Conservation (phyloP, 1,140 invertebrate genomes). For the Conus ventricosus region DNA sequence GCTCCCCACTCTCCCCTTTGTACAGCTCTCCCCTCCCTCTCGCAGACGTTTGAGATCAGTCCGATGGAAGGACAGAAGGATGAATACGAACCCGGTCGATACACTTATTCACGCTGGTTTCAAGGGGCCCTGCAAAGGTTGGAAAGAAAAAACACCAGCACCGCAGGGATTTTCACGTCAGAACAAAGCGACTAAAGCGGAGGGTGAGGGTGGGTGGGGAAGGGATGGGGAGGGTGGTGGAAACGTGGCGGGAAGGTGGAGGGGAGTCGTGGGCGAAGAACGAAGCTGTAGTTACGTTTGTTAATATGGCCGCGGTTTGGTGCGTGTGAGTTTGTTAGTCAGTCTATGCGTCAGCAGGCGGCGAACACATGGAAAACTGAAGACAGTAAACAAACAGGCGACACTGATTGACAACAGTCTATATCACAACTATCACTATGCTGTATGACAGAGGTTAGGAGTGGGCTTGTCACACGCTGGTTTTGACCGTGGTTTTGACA, state of each 20-base stretch:
- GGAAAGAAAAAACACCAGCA: constrained; percentile 15
- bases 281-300: constrained; percentile 27
- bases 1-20: not conserved
- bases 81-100: constrained; percentile 39
- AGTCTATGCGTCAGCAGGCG: not conserved
- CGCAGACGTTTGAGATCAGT: constrained; percentile 18
- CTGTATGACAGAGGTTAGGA: too few species aligned
- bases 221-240: constrained; percentile 7
- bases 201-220: not conserved
- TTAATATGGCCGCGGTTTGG: constrained; percentile 26
- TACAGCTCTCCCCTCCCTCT: not conserved
- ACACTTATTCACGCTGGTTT: constrained; percentile 37
- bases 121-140: constrained; percentile 37
- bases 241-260: not conserved
- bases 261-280: constrained; percentile 15
- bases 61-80: constrained; percentile 33
- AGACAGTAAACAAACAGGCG: not conserved
- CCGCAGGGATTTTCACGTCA: constrained; percentile 34
- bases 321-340: constrained; percentile 3
- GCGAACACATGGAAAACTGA: not conserved
- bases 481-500: too few species aligned
- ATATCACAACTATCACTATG: too few species aligned
- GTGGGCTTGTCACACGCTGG: too few species aligned
- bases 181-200: constrained; percentile 29
- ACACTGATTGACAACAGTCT: not conserved